Evolutionary conservation across 2,797 vertebrate species (phyloP).

Genomic region (Myotis pilosus): DNA sequence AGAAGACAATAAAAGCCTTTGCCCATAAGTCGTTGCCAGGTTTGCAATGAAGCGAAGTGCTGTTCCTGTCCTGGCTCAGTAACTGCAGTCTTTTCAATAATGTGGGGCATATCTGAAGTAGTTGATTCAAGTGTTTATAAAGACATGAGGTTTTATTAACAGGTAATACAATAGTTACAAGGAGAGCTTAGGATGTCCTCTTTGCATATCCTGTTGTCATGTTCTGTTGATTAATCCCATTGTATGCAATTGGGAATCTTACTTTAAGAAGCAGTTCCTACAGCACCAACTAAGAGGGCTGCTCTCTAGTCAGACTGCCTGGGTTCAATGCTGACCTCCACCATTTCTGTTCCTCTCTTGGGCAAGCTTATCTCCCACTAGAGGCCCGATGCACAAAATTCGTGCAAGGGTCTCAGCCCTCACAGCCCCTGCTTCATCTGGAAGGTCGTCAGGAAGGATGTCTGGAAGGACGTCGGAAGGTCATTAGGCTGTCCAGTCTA

Average conservation of each 20-base stretch:
- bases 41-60: neutral
- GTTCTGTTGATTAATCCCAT: neutral
- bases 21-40: neutral
- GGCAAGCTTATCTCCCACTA: neutral
- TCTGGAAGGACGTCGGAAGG: too few species aligned
- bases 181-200: neutral
- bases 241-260: neutral
- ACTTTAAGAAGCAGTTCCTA: neutral
- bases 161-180: neutral
- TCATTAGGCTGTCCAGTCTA: too few species aligned
- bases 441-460: too few species aligned
- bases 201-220: neutral
- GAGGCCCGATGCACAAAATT: rapidly evolving
- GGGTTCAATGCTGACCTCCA: neutral
- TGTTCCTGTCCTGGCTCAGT: neutral
- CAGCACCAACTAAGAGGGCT: neutral
- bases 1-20: constrained; percentile 52
- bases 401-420: too few species aligned
- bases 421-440: too few species aligned
- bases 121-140: constrained; percentile 37
- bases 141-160: constrained; percentile 21
- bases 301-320: neutral
- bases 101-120: neutral
- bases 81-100: neutral
- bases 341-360: neutral